Percentiles rank a stretch among this genome's conserved stretches.
Evolutionary conservation across 2,113 vertebrate genomes (phyloP).

Genomic region (Nerophis lumbriciformis): DNA sequence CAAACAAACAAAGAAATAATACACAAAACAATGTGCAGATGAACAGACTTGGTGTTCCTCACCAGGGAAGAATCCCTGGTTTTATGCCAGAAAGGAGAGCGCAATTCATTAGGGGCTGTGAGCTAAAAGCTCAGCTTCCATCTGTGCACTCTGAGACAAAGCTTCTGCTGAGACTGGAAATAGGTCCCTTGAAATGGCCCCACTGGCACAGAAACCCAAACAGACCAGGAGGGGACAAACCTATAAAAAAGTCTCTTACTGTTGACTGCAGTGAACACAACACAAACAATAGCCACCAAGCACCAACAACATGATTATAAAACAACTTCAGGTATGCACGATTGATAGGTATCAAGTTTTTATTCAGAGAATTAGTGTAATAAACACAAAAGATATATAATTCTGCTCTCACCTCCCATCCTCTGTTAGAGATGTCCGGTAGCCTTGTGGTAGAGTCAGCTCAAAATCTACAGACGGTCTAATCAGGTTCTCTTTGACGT

Average conservation of each 20-base stretch:
- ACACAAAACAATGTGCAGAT: too few species aligned
- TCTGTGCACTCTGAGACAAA: conserved; percentile 31
- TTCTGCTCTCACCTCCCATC: conserved; percentile 77
- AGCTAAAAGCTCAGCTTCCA: conserved; percentile 31
- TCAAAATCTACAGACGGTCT: conserved; percentile 69
- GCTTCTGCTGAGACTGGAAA: conserved; percentile 23
- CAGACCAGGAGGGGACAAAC: conserved; percentile 14
- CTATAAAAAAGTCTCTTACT: neutral
- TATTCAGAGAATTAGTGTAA: neutral
- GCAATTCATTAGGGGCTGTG: conserved; percentile 31
- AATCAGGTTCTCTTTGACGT: conserved; percentile 75
- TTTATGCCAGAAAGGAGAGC: conserved; percentile 27
- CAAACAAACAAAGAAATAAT: too few species aligned
- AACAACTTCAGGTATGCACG: neutral
- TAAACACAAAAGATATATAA: neutral
- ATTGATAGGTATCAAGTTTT: neutral
- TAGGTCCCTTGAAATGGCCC: conserved; percentile 32
- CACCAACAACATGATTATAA: neutral
- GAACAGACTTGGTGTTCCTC: conserved; percentile 8
- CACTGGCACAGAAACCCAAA: conserved; percentile 24
- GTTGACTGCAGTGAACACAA: neutral
- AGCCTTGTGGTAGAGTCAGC: conserved; percentile 75
- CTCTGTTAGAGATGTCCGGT: conserved; percentile 70
- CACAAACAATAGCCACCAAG: neutral
- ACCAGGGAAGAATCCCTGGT: conserved; percentile 7